Conservation (phyloP, 2,797 vertebrate species). For the Anabas testudineus region DNA sequence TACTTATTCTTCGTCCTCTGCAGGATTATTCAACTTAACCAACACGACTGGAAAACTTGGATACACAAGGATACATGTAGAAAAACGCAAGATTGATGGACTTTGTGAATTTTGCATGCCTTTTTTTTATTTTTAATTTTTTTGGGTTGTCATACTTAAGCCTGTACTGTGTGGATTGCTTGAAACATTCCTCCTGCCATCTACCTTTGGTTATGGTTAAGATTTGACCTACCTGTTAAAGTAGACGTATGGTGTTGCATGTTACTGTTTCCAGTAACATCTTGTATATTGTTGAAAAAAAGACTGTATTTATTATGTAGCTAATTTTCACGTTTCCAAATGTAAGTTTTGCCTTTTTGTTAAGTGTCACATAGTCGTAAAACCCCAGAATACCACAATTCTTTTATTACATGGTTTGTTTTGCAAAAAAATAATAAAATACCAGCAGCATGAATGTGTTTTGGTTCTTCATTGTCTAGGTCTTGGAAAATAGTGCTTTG, state of each 20-base stretch:
- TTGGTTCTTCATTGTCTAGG: neutral
- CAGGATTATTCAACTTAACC: slow-evolving; percentile 83
- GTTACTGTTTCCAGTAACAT: slow-evolving; percentile 55
- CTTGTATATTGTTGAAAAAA: slow-evolving; percentile 73
- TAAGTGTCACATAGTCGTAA: slow-evolving; percentile 35
- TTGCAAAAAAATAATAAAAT: slow-evolving; percentile 78
- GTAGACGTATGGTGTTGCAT: slow-evolving; percentile 50
- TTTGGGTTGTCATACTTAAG: slow-evolving; percentile 45
- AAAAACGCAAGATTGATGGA: slow-evolving; percentile 58
- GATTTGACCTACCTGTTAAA: slow-evolving; percentile 32
- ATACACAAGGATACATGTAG: slow-evolving; percentile 28
- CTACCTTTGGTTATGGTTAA: slow-evolving; percentile 35
- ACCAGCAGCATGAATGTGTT: slow-evolving; percentile 18
- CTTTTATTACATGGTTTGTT: slow-evolving; percentile 77
- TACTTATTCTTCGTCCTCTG: neutral
- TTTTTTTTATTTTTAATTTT: slow-evolving; percentile 23
- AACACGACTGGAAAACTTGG: slow-evolving; percentile 24
- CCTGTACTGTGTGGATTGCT: slow-evolving; percentile 63
- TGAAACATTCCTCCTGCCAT: slow-evolving; percentile 61
- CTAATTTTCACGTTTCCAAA: slow-evolving; percentile 43
- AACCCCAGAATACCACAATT: slow-evolving; percentile 36
- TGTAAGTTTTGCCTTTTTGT: slow-evolving; percentile 47
- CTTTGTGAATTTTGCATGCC: slow-evolving; percentile 55
- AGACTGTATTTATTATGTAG: slow-evolving; percentile 79
- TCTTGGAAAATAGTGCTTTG: neutral